Percentiles rank a stretch among this genome's conserved stretches.
Evolutionary conservation across 2,797 vertebrate genomes (phyloP).

Genomic region (Mus minutoides): DNA sequence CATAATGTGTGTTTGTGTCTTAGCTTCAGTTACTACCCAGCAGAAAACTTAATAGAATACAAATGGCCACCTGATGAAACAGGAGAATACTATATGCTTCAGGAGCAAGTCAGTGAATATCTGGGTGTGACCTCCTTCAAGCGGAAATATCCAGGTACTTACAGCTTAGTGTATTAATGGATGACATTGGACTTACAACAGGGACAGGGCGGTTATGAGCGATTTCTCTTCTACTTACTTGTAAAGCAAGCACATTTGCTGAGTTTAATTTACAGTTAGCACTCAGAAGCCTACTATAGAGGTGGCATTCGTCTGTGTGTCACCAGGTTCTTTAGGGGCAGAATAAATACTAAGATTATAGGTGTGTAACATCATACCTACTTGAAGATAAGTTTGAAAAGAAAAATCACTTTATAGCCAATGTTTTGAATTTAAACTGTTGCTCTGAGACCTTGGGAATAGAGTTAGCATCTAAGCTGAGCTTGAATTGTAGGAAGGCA

Average conservation of each 20-base stretch:
- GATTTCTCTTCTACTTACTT: no score
- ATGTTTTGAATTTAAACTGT: not conserved
- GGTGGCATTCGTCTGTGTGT: not conserved
- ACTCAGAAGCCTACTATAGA: rapidly evolving
- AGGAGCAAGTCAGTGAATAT: constrained; percentile 99
- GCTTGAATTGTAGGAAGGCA: not conserved
- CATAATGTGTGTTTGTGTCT: constrained; percentile 59
- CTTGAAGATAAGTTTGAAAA: not conserved
- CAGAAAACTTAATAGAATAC: constrained; percentile 98
- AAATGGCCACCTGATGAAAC: constrained; percentile 98
- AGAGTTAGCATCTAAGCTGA: not conserved
- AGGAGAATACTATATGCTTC: constrained; percentile 99
- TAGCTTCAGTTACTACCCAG: constrained; percentile 97
- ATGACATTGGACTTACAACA: not conserved
- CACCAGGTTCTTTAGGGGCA: not conserved
- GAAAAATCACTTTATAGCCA: not conserved
- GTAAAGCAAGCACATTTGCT: not conserved
- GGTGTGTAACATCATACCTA: not conserved
- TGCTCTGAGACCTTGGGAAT: not conserved
- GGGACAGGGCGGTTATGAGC: not conserved
- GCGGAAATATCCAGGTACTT: constrained; percentile 98
- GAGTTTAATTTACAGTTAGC: not conserved
- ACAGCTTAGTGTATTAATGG: not conserved
- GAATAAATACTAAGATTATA: not conserved
- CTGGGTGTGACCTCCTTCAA: constrained; percentile 99